A percentile compares a stretch with the other conserved stretches of the same genome.
phyloP scores from a whole-genome alignment of 2,888 invertebrate species.

The Mimas tiliae region DNA sequence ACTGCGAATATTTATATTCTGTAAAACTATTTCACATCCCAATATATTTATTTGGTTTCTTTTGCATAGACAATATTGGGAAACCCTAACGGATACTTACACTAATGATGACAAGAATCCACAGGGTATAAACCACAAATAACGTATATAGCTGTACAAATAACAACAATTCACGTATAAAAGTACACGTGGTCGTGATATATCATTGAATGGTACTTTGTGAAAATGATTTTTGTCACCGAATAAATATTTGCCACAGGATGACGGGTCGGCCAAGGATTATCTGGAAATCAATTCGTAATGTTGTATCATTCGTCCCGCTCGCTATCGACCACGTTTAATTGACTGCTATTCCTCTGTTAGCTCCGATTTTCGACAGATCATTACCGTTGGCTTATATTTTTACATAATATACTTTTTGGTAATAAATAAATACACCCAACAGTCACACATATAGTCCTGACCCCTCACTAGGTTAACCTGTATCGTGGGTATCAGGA shows the following conservation, averaged over 20 bases:
- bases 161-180: not conserved
- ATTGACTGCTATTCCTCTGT: constrained; percentile 59
- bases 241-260: constrained; percentile 38
- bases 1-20: no score
- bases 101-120: not conserved
- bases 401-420: not conserved
- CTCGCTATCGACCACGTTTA: constrained; percentile 64
- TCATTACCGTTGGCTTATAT: constrained; percentile 44
- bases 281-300: constrained; percentile 61
- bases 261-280: constrained; percentile 44
- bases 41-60: not conserved
- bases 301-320: constrained; percentile 60
- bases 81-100: not conserved
- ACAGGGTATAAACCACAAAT: not conserved
- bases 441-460: no score
- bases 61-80: not conserved
- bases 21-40: not conserved
- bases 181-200: not conserved
- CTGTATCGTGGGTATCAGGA: no score
- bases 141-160: not conserved
- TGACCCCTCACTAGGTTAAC: no score
- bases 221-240: constrained; percentile 31
- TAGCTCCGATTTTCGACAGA: constrained; percentile 62
- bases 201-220: constrained; percentile 22
- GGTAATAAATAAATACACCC: no score